Conservation (phyloP, 1,140 invertebrate species). For the Phthorimaea operculella region DNA sequence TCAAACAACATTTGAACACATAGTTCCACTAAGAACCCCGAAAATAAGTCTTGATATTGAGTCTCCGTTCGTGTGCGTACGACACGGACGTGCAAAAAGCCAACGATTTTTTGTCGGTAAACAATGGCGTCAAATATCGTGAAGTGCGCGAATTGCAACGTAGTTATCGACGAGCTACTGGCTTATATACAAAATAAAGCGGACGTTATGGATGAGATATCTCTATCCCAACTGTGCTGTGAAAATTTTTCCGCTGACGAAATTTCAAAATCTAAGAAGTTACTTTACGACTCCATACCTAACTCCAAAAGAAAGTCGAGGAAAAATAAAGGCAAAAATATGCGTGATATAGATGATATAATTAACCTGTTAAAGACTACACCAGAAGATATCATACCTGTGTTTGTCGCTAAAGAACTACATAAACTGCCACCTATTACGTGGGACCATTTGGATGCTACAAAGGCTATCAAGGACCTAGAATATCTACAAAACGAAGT, state of each 20-base stretch:
- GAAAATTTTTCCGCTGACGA: not conserved
- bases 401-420: slow-evolving; percentile 4
- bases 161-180: slow-evolving; percentile 6
- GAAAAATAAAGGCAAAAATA: slow-evolving; percentile 1
- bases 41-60: too few species aligned
- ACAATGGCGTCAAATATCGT: slow-evolving; percentile 4
- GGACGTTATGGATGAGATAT: slow-evolving; percentile 1
- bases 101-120: too few species aligned
- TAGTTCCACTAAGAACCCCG: too few species aligned
- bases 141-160: slow-evolving; percentile 2
- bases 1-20: too few species aligned
- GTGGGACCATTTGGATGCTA: not conserved
- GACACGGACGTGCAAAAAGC: too few species aligned
- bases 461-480: not conserved
- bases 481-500: not conserved
- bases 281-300: slow-evolving; percentile 3
- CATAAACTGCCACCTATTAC: slow-evolving; percentile 5
- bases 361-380: not conserved
- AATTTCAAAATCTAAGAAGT: not conserved
- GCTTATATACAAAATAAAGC: slow-evolving; percentile 6
- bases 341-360: slow-evolving; percentile 2
- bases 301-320: not conserved
- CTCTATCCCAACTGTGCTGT: not conserved
- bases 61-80: too few species aligned
- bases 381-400: not conserved